Evolutionary conservation across 92 coral and sea anemone species (phyloP).

Genomic region (Epizoanthus stellaris): DNA sequence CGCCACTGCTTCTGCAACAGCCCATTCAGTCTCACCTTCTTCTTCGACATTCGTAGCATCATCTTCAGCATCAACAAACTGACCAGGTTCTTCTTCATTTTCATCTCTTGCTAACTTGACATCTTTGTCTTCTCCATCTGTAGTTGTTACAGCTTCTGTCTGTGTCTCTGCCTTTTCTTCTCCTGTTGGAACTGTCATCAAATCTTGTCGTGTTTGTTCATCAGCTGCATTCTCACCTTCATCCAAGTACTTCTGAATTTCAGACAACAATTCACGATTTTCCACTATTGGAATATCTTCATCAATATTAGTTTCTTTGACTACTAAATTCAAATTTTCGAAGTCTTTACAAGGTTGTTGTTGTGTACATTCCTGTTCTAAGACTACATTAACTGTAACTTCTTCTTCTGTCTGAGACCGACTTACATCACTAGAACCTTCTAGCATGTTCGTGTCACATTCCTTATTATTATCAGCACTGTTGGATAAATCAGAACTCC

Average conservation of each 20-base stretch:
- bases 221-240: background rate
- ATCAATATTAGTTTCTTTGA: constrained; percentile 27
- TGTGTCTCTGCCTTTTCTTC: background rate
- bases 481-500: constrained; percentile 1
- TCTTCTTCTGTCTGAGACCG: background rate
- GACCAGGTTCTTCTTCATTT: background rate
- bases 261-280: background rate
- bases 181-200: background rate
- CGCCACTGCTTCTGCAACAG: constrained; percentile 21
- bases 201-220: background rate
- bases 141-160: background rate
- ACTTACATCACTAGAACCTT: background rate
- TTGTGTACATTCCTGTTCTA: background rate
- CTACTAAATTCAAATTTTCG: background rate
- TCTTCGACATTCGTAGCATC: constrained; percentile 17
- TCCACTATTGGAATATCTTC: constrained; percentile 2
- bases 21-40: background rate
- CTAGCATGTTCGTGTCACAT: background rate
- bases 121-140: background rate
- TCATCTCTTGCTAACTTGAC: background rate
- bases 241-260: background rate
- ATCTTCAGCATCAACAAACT: constrained; percentile 2
- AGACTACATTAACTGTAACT: background rate
- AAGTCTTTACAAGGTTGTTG: background rate
- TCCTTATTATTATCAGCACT: background rate